These are phyloP conservation scores for Fulmarus glacialis DNA, from an alignment of 2,113 vertebrate species.

Conservation along the genomic window DNA sequence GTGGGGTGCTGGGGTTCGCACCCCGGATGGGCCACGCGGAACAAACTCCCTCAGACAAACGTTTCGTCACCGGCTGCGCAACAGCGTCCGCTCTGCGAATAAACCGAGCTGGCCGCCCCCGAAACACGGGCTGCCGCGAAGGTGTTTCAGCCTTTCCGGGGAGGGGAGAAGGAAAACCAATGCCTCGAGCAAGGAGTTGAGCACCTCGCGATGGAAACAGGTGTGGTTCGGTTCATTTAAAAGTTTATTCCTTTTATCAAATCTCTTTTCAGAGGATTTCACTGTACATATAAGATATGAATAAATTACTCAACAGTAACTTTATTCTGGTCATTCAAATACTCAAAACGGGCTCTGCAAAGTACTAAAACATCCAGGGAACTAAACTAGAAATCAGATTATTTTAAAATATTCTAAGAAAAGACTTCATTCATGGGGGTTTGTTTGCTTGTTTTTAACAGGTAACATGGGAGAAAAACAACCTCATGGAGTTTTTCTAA, in stretches of 20 bases:
- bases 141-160: no score
- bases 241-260: conserved; percentile 37
- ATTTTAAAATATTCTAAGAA: not conserved
- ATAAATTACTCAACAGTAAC: conserved; percentile 58
- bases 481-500: not conserved
- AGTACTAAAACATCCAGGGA: conserved; percentile 51
- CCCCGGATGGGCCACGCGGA: not conserved
- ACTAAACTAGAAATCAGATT: conserved; percentile 41
- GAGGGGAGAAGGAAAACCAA: not conserved
- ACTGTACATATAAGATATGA: not conserved
- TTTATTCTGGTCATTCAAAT: conserved; percentile 45
- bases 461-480: not conserved
- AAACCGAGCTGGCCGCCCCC: not conserved
- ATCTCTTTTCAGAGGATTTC: not conserved
- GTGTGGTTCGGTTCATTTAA: not conserved
- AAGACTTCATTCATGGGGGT: not conserved
- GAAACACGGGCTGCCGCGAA: accelerated
- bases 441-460: not conserved
- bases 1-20: no score
- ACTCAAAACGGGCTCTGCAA: not conserved
- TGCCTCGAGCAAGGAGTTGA: accelerated
- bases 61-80: not conserved
- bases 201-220: accelerated
- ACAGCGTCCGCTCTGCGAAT: accelerated
- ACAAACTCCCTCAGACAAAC: not conserved